Percentiles rank a stretch among this genome's conserved stretches.
These are phyloP conservation scores for Pachyuromys duprasi DNA, from an alignment of 2,797 vertebrate species.

Conservation along the genomic window DNA sequence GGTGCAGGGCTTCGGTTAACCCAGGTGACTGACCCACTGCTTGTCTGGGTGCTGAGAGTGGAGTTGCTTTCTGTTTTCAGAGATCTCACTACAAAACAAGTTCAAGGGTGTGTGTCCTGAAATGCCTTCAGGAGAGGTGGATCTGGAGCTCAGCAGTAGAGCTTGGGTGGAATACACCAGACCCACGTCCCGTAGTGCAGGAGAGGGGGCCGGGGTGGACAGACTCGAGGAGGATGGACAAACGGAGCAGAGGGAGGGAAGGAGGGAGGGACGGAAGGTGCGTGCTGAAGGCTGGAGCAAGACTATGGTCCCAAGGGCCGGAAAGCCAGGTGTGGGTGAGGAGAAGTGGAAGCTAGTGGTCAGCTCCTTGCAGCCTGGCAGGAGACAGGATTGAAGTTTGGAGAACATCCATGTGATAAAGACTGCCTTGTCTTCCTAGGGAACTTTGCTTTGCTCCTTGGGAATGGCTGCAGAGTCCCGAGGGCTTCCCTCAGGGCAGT, in stretches of 20 bases:
- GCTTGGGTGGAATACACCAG: too few species aligned
- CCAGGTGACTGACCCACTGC: neutral
- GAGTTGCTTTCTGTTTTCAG: neutral
- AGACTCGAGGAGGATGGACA: neutral
- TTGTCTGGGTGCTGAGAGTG: too few species aligned
- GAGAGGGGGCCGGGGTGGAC: too few species aligned
- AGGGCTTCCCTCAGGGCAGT: neutral
- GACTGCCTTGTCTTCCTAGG: neutral
- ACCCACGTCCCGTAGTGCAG: neutral
- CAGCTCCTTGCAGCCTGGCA: neutral
- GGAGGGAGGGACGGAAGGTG: neutral
- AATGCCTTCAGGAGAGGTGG: neutral
- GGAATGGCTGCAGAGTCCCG: neutral
- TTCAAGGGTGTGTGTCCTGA: fast-evolving
- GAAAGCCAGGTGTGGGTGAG: neutral
- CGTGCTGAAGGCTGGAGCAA: neutral
- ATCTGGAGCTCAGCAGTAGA: neutral
- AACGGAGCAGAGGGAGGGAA: neutral
- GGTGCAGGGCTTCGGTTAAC: neutral
- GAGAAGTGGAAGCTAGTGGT: neutral
- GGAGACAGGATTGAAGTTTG: neutral
- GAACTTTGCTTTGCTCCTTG: neutral
- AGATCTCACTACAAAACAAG: neutral
- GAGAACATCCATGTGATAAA: neutral
- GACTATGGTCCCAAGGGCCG: neutral